Evolutionary conservation across 2,113 vertebrate species (phyloP), one percentile per base, ranked within the genome.

Genomic region (Upupa epops): DNA sequence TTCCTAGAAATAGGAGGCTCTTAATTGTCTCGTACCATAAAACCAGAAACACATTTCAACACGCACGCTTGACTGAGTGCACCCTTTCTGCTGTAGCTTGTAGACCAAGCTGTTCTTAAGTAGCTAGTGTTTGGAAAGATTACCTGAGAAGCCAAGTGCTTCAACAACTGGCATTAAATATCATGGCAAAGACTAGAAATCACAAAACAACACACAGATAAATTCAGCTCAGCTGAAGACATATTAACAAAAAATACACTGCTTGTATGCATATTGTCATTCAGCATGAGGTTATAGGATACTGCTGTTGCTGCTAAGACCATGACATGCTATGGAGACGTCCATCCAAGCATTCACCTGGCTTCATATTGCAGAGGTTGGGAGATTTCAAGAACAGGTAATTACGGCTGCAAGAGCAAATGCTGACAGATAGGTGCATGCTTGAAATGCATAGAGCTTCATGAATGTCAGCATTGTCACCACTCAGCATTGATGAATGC

Each of bases 281-380:
- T 65, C 40, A 24, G 36, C 8, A 12, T 42, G 63, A 69, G 24
- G 13, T 56, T 61, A 29, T 18, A 2, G 0, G 40, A 26, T 45
- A 11, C 17, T 49, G 65, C 51, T 76, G 4, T 9, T 28, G 18
- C 51, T 80, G 59, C 32, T 14, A 17, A 37, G 28, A 74, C 31
- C n/a, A 20, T 0, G 1, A 15, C 14, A 28, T 11, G 4, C 26
- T 34, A 8, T 17, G 52, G 28, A 9, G 48, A n/a, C 4, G 6
- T 37, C 36, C 20, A 4, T 29, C 10, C 4, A 19, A 83, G 25
- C 9, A 6, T 29, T 55, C 25, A 63, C 17, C 12, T 31, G 52
- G 40, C 40, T 88, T 70, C 48, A 3, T 6, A 6, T 17, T 68
- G 37, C 52, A 63, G 37, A 48, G 2, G 2, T 5, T 25, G 10